Evolutionary conservation across 2,113 vertebrate genomes (phyloP).

Genomic region (Epinephelus moara): DNA sequence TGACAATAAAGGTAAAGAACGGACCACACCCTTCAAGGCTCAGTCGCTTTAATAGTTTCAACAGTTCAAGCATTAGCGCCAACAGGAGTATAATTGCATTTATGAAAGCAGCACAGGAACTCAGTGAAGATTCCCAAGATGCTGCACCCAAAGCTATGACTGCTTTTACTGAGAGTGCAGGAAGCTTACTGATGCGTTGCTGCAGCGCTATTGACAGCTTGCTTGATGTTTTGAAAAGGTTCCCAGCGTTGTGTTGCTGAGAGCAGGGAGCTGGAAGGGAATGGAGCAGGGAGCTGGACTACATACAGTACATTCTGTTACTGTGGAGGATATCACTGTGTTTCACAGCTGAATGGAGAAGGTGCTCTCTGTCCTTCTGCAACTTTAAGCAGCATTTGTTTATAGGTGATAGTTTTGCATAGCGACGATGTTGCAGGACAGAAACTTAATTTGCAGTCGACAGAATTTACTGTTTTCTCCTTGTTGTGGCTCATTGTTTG

Average conservation of each 20-base stretch:
- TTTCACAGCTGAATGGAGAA: slow-evolving; percentile 42
- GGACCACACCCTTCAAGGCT: slow-evolving; percentile 15
- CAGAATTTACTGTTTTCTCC: neutral
- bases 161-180: slow-evolving; percentile 40
- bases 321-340: slow-evolving; percentile 30
- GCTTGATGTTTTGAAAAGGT: slow-evolving; percentile 69
- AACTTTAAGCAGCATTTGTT: slow-evolving; percentile 6
- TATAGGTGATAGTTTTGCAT: slow-evolving; percentile 6
- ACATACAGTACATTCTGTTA: slow-evolving; percentile 72
- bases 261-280: slow-evolving; percentile 71
- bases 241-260: slow-evolving; percentile 51
- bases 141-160: slow-evolving; percentile 10
- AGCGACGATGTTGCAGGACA: too few species aligned
- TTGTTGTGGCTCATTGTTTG: too few species aligned
- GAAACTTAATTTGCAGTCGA: neutral
- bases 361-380: slow-evolving; percentile 29
- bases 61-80: neutral
- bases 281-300: slow-evolving; percentile 28
- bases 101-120: slow-evolving; percentile 15
- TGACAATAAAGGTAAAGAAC: slow-evolving; percentile 38
- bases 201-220: slow-evolving; percentile 48
- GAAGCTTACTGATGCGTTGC: slow-evolving; percentile 50
- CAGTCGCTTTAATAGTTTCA: neutral
- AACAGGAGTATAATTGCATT: too few species aligned
- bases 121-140: slow-evolving; percentile 33